Percentiles rank a stretch among this genome's conserved stretches.
Evolutionary conservation across 2,888 invertebrate genomes (phyloP).

Genomic region (Drosophila cracens): DNA sequence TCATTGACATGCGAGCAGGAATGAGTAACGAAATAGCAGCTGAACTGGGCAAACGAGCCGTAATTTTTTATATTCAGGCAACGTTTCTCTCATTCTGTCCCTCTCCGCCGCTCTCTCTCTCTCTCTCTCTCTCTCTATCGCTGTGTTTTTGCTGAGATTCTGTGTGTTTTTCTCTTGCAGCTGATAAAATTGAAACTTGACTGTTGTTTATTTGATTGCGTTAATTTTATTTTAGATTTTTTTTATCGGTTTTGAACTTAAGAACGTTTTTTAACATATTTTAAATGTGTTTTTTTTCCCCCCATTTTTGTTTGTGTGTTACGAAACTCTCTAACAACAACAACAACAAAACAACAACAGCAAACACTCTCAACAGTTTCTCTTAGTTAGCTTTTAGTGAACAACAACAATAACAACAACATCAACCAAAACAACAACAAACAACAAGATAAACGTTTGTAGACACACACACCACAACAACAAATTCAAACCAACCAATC

Average conservation of each 20-base stretch:
- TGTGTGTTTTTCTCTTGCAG: slow-evolving; percentile 5
- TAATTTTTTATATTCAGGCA: slow-evolving; percentile 32
- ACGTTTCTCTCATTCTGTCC: background rate
- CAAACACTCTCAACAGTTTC: slow-evolving; percentile 32
- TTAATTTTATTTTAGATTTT: slow-evolving; percentile 11
- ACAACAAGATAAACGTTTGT: slow-evolving; percentile 44
- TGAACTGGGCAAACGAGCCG: slow-evolving; percentile 39
- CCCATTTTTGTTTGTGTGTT: slow-evolving; percentile 31
- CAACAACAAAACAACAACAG: slow-evolving; percentile 16
- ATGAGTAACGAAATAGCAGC: slow-evolving; percentile 47
- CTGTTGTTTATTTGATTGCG: slow-evolving; percentile 17
- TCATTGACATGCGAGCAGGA: slow-evolving; percentile 67
- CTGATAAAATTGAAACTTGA: slow-evolving; percentile 8
- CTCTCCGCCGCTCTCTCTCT: slow-evolving; percentile 3
- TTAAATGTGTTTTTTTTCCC: slow-evolving; percentile 10
- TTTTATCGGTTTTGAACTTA: slow-evolving; percentile 14
- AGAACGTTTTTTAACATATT: slow-evolving; percentile 13
- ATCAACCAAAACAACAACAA: slow-evolving; percentile 36
- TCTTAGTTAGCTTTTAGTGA: slow-evolving; percentile 60
- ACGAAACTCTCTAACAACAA: slow-evolving; percentile 38
- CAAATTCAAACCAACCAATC: slow-evolving; percentile 33
- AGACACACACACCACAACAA: slow-evolving; percentile 54
- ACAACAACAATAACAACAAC: slow-evolving; percentile 36
- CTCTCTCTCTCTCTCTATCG: background rate
- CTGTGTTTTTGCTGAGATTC: background rate